Base-by-base conservation (phyloP, 2,113 vertebrate genomes). In the Perca flavescens region DNA sequence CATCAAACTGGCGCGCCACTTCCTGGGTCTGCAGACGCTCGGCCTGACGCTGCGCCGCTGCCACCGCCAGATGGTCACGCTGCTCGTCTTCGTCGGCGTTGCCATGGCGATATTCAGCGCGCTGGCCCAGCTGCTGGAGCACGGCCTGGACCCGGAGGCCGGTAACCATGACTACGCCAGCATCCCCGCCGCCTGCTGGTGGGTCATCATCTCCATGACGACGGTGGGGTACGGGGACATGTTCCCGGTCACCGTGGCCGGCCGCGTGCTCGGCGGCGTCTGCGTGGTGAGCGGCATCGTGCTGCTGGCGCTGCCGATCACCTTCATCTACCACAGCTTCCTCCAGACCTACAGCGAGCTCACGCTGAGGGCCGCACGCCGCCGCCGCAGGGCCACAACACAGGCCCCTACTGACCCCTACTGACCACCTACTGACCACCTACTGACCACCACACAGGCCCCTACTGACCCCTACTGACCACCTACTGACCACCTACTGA, bases 191-290 rank as follows among this genome's bases (percentile, higher is more conserved):
- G 97, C 98, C 92, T 98, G 97, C 93, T 99, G 98, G 98, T 99
- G 98, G 98, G 98, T 99, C 92, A 98, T 99, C 91, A 99, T 99
- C 95, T 99, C 98, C 47, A 99, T 99, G 98, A 99, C 98, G 53
- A 99, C 98, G 0, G 98, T 99, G 92, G 98, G 98, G 76, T 99
- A 99, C 34, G 97, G 98, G 75, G 98, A 99, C 94, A 98, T 99
- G 96, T 99, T 97, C 88, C 98, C 98, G 53, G 95, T 99, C 94
- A 98, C 97, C 6, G 93, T 97, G 88, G 97, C 97, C 2, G 98
- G 98, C 85, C 96, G 98, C 49, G 95, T 99, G 88, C 96, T 99
- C 70, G 98, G 98, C 74, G 98, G 97, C 49, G 90, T 99, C 72
- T 99, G 98, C 60, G 98, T 99, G 88, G 97, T 99, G 82, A 99